Conservation (phyloP, 2,888 invertebrate genomes). For the Euzetes globulus region DNA sequence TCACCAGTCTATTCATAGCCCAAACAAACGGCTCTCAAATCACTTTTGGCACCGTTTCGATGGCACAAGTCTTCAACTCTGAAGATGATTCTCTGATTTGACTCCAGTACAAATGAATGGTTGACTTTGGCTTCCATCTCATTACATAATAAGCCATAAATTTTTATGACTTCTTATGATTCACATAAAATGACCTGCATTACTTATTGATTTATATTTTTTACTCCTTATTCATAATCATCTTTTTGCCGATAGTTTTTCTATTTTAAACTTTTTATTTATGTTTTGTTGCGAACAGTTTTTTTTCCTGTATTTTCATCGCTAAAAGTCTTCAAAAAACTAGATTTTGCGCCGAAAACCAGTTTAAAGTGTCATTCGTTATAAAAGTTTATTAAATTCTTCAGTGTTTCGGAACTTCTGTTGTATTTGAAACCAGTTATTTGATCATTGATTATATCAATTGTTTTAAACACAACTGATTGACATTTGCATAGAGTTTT, state of each 20-base stretch:
- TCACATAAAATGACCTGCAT: too few species aligned
- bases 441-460: background rate
- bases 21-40: constrained; percentile 9
- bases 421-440: background rate
- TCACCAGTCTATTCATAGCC: background rate
- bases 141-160: background rate
- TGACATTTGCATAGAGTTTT: background rate
- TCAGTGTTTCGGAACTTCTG: background rate
- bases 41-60: constrained; percentile 17
- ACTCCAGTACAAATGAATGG: constrained; percentile 19
- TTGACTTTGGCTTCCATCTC: background rate
- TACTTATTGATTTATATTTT: too few species aligned
- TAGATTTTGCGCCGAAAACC: constrained; percentile 9
- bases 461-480: background rate
- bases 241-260: too few species aligned
- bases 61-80: background rate
- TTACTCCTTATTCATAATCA: too few species aligned
- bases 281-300: too few species aligned
- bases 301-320: background rate
- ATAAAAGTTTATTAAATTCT: background rate
- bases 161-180: background rate
- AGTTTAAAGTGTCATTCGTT: background rate
- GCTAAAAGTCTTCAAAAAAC: background rate
- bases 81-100: too few species aligned
- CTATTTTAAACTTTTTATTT: too few species aligned